These are phyloP conservation scores for Sinosuthora webbiana DNA, from an alignment of 2,113 vertebrate genomes.

Conservation along the genomic window DNA sequence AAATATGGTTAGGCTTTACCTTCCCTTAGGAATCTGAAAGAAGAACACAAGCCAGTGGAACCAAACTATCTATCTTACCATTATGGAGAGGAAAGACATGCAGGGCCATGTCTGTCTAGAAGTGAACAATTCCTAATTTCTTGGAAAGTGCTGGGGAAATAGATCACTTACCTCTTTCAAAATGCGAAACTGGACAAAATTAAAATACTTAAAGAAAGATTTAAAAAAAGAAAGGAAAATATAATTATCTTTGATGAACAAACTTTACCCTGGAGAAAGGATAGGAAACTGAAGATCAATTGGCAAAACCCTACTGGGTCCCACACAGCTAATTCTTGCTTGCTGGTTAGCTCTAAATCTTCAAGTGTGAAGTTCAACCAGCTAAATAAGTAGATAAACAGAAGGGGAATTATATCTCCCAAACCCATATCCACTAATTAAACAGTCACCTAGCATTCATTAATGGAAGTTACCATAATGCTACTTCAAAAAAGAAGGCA, in stretches of 20 bases:
- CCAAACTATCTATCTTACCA: not conserved
- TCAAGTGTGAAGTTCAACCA: not conserved
- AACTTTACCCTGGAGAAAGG: not conserved
- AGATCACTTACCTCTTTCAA: conserved; percentile 8
- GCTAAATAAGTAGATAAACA: not conserved
- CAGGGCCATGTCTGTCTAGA: not conserved
- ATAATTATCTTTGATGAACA: not conserved
- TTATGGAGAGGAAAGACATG: not conserved
- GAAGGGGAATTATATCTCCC: not conserved
- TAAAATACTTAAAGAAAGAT: not conserved
- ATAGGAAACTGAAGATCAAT: not conserved
- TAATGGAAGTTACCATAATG: not conserved
- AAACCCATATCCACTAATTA: not conserved
- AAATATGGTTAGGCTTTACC: not conserved
- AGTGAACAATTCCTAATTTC: not conserved
- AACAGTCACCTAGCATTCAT: not conserved
- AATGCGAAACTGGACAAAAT: not conserved
- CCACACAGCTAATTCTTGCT: not conserved
- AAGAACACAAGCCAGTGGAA: not conserved
- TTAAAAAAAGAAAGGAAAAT: not conserved
- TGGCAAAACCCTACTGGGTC: not conserved
- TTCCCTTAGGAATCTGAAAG: not conserved
- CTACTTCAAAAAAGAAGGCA: not conserved
- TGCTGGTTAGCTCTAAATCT: not conserved
- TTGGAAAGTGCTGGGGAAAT: not conserved